Evolutionary conservation across 2,888 invertebrate species (phyloP).

Genomic region (Synanthedon vespiformis): DNA sequence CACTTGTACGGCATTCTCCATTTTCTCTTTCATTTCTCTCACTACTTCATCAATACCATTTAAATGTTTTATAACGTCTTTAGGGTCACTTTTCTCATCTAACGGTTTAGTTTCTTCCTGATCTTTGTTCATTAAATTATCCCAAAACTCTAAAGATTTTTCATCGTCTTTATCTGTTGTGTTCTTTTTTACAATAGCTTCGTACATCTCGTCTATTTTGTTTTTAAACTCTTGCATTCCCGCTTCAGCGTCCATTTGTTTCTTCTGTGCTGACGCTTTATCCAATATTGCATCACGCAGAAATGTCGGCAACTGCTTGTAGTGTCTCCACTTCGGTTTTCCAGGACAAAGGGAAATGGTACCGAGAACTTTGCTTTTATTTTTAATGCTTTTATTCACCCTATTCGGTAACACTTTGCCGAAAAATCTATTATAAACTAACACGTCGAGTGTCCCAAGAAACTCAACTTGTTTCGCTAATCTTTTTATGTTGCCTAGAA

Average conservation of each 20-base stretch:
- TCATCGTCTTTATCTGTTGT: slow-evolving; percentile 1
- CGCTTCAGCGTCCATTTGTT: slow-evolving; percentile 41
- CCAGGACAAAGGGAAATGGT: slow-evolving; percentile 48
- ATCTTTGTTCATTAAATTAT: slow-evolving; percentile 8
- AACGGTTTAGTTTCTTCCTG: slow-evolving; percentile 9
- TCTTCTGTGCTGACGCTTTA: slow-evolving; percentile 47
- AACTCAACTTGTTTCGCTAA: slow-evolving; percentile 70
- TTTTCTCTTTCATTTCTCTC: slow-evolving; percentile 31
- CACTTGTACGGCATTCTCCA: slow-evolving; percentile 28
- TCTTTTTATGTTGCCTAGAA: slow-evolving; percentile 66
- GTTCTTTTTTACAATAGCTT: slow-evolving; percentile 25
- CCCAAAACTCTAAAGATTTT: background rate
- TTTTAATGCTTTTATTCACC: slow-evolving; percentile 38
- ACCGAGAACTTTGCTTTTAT: slow-evolving; percentile 39
- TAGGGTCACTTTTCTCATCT: slow-evolving; percentile 22
- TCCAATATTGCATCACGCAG: slow-evolving; percentile 52
- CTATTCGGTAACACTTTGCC: slow-evolving; percentile 39
- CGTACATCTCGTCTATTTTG: slow-evolving; percentile 46
- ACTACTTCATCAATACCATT: slow-evolving; percentile 39
- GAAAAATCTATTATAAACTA: slow-evolving; percentile 57
- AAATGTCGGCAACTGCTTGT: slow-evolving; percentile 39
- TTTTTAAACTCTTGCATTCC: slow-evolving; percentile 34
- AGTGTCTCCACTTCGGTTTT: slow-evolving; percentile 38
- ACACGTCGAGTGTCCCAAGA: slow-evolving; percentile 58
- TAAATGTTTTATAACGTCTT: slow-evolving; percentile 38